Evolutionary conservation across 2,888 invertebrate species (phyloP), one percentile per base, ranked within the genome.

Genomic region (Molorchus minor): DNA sequence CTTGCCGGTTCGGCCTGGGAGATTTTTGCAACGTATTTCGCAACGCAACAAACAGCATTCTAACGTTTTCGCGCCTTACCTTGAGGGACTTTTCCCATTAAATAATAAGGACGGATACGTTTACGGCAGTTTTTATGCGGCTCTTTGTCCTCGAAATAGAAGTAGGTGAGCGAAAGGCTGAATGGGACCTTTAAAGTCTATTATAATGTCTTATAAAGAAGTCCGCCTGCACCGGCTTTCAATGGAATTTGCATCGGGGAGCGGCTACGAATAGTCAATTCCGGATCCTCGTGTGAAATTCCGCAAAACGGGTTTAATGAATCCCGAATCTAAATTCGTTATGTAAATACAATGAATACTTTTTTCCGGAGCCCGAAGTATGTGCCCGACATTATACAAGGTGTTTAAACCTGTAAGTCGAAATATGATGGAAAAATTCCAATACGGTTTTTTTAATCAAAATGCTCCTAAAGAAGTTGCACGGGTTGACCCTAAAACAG

Each of bases 21-120:
- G 8, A 5, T 8, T 8, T 8, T 4, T 8, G 25, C 25, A 25
- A 25, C 5, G 12, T 12, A 20, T 3, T 25, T 20, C 10, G 15
- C 5, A 13, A 13, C 29, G n/a, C 10, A 20, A 41, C 3, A 20
- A 12, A 19, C 19, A 41, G 19, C 20, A 1, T 41, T 41, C 19
- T 40, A 19, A 17, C n/a, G 20, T 20, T 20, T 20, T 25, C n/a
- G 25, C 16, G 17, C 33, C 15, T 10, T 13, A 36, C 47, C 46
- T 36, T 36, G 47, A 20, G 20, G 13, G 33, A 35, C 35, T 47
- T 47, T 47, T 30, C 36, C 47, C 30, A 17, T 47, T 30, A 21
- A 47, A 47, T 45, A 45, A 45, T 47, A 20, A 47, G 21, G 30
- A 45, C 45, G 45, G 45, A 45, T 45, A 45, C 45, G 45, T 45